phyloP scores from a whole-genome alignment of 1,140 invertebrate species.

The Chironomus striatipennis region DNA sequence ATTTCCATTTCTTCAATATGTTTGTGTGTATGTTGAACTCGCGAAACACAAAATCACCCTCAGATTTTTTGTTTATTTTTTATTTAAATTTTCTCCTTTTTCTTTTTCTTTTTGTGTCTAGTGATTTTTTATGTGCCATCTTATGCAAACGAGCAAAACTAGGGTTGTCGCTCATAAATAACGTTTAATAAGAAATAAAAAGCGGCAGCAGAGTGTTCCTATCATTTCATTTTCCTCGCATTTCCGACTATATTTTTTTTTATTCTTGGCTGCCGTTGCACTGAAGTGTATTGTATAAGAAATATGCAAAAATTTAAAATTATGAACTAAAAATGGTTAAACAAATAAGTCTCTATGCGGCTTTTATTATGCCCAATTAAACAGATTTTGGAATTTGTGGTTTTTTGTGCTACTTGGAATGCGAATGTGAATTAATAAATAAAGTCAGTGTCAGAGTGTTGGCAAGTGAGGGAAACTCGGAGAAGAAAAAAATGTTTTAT shows the following conservation, averaged over 20 bases:
- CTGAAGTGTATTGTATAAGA: too few relatives aligned
- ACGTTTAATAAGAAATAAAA: constrained; percentile 21
- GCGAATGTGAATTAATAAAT: too few relatives aligned
- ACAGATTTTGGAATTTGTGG: neutral
- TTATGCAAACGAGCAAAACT: constrained; percentile 19
- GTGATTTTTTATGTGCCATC: constrained; percentile 20
- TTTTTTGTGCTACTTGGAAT: too few relatives aligned
- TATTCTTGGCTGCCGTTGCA: too few relatives aligned
- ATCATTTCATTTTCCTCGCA: neutral
- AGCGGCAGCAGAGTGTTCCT: neutral
- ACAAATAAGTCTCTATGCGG: neutral
- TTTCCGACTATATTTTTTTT: too few relatives aligned
- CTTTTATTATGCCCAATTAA: constrained; percentile 11
- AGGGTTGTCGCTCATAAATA: constrained; percentile 18
- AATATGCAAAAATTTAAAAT: neutral
- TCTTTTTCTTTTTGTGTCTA: neutral
- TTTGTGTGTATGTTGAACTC: neutral
- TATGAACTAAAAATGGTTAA: constrained; percentile 7
- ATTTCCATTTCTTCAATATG: neutral
- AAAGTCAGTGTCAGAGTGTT: too few relatives aligned
- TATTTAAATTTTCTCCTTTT: neutral
- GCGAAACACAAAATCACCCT: neutral
- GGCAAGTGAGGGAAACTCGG: too few relatives aligned
- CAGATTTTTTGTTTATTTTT: neutral
- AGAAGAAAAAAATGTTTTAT: too few relatives aligned